Evolutionary conservation across 2,888 invertebrate species (phyloP).

Genomic region (Electrophaes corylata): DNA sequence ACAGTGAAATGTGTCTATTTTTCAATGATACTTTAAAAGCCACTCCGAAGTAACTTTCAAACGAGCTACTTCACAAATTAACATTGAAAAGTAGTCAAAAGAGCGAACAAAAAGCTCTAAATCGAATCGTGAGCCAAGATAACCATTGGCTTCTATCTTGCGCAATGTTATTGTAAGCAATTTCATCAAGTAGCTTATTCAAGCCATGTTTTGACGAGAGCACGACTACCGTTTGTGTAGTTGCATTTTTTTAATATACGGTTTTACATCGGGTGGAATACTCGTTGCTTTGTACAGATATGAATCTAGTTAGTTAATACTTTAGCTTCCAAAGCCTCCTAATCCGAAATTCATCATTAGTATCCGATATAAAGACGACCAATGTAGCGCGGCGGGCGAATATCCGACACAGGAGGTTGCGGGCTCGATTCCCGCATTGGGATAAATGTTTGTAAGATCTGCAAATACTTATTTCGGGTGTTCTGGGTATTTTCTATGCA

Average conservation of each 20-base stretch:
- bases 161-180: constrained; percentile 30
- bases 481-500: too few species aligned
- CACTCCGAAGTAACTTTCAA: background rate
- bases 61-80: constrained; percentile 16
- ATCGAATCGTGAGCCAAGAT: constrained; percentile 25
- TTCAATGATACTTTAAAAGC: background rate
- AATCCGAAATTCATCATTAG: too few species aligned
- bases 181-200: constrained; percentile 16
- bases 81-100: constrained; percentile 11
- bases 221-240: constrained; percentile 20
- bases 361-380: too few species aligned
- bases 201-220: constrained; percentile 7
- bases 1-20: background rate
- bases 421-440: too few species aligned
- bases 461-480: too few species aligned
- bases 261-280: background rate
- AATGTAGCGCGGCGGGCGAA: too few species aligned
- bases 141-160: constrained; percentile 23
- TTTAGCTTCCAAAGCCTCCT: too few species aligned
- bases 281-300: background rate
- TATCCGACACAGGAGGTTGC: too few species aligned
- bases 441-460: too few species aligned
- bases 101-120: constrained; percentile 11
- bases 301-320: too few species aligned
- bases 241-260: constrained; percentile 12